phyloP scores from a whole-genome alignment of 2,888 invertebrate genomes.

The Steinernema carpocapsae region DNA sequence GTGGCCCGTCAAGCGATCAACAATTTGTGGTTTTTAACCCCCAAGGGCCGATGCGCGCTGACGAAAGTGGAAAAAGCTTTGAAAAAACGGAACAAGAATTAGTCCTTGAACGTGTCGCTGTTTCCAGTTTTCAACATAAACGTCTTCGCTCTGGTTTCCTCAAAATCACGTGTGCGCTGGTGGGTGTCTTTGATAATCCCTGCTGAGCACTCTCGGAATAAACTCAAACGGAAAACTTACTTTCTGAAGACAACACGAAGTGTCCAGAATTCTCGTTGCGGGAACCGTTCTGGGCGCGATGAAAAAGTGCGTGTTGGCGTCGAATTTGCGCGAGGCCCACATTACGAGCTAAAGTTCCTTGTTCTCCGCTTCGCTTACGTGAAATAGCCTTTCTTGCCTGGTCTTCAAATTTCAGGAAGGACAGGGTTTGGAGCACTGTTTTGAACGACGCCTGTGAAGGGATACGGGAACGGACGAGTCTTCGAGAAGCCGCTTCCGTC shows the following conservation, averaged over 20 bases:
- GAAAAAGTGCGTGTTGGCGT: background rate
- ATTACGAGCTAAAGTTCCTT: background rate
- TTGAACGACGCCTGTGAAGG: background rate
- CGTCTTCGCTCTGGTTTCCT: background rate
- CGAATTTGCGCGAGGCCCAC: background rate
- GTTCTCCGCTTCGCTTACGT: background rate
- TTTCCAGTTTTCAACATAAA: background rate
- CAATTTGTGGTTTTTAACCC: constrained; percentile 59
- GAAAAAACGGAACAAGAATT: constrained; percentile 32
- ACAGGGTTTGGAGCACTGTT: background rate
- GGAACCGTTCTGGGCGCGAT: constrained; percentile 9
- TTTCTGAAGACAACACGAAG: background rate
- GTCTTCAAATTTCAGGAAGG: background rate
- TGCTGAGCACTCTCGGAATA: too few species aligned
- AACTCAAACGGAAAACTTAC: constrained; percentile 4
- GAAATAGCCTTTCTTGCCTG: too few species aligned
- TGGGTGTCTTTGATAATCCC: background rate
- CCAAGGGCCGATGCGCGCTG: constrained; percentile 36
- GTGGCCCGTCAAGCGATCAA: constrained; percentile 61
- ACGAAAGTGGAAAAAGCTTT: constrained; percentile 29
- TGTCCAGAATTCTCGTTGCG: constrained; percentile 1
- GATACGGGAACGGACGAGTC: background rate
- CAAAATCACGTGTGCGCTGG: background rate
- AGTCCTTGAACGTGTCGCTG: background rate
- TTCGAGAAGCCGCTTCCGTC: background rate